Evolutionary conservation across 2,888 invertebrate genomes (phyloP).

Genomic region (Lymantria monacha): DNA sequence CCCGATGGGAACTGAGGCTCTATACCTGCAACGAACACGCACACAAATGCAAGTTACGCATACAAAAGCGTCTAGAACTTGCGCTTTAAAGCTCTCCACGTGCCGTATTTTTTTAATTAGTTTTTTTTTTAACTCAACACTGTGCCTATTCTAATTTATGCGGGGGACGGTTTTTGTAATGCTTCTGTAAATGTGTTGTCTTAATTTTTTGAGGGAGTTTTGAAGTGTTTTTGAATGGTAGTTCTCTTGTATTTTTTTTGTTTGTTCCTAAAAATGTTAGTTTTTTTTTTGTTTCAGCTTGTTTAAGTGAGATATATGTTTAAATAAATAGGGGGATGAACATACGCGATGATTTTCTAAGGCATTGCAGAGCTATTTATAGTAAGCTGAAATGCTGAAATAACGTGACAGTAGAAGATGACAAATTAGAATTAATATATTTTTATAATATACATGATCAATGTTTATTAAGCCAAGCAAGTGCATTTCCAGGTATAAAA

Average conservation of each 20-base stretch:
- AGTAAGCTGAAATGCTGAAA: not conserved
- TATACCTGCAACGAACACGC: conserved; percentile 76
- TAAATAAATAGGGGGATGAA: not conserved
- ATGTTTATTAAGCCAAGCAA: too few species aligned
- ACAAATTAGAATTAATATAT: too few species aligned
- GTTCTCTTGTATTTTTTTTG: conserved; percentile 1
- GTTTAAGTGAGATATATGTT: not conserved
- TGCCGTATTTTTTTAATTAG: conserved; percentile 39
- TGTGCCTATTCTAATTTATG: conserved; percentile 52
- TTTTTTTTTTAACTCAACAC: conserved; percentile 42
- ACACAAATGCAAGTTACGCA: conserved; percentile 64
- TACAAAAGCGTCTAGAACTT: conserved; percentile 54
- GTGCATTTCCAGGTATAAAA: too few species aligned
- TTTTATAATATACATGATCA: too few species aligned
- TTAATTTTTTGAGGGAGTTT: conserved; percentile 29
- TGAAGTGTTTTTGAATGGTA: conserved; percentile 13
- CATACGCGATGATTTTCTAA: not conserved
- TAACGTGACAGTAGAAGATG: too few species aligned
- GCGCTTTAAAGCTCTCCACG: conserved; percentile 70
- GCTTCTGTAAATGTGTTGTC: conserved; percentile 26
- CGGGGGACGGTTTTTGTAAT: conserved; percentile 25
- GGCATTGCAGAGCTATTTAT: not conserved
- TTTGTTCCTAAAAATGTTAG: conserved; percentile 1
- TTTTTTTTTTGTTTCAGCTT: conserved; percentile 6
- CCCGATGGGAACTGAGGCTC: conserved; percentile 68